These are phyloP conservation scores for Harpagifer antarcticus DNA, from an alignment of 2,797 vertebrate species.

Conservation along the genomic window DNA sequence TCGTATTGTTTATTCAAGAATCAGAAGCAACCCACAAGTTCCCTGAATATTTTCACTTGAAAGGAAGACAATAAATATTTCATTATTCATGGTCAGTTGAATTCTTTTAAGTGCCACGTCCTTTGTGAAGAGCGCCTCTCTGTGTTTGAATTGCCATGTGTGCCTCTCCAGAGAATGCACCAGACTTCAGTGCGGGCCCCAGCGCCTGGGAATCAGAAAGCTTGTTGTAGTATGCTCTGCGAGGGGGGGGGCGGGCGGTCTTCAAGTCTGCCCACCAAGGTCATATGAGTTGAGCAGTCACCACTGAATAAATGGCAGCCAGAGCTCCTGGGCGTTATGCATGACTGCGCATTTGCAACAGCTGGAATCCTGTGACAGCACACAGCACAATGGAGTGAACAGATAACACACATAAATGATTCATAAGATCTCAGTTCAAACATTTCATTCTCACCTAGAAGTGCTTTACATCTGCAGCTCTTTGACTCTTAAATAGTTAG, in stretches of 20 bases:
- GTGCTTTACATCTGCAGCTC: slow-evolving; percentile 2
- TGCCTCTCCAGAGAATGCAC: slow-evolving; percentile 45
- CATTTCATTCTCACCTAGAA: slow-evolving; percentile 22
- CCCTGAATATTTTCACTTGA: slow-evolving; percentile 66
- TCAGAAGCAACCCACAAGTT: slow-evolving; percentile 46
- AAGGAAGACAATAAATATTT: slow-evolving; percentile 75
- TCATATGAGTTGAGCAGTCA: slow-evolving; percentile 30
- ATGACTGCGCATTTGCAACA: slow-evolving; percentile 53
- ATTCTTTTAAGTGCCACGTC: slow-evolving; percentile 57
- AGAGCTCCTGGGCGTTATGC: slow-evolving; percentile 44
- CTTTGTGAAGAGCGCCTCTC: slow-evolving; percentile 47
- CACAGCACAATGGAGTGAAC: slow-evolving; percentile 31
- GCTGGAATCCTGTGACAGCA: slow-evolving; percentile 45
- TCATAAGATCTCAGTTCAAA: neutral
- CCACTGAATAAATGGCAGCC: slow-evolving; percentile 49
- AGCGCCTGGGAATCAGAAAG: slow-evolving; percentile 58
- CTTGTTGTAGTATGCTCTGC: slow-evolving; percentile 63
- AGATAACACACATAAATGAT: slow-evolving; percentile 50
- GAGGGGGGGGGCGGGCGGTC: slow-evolving; percentile 48
- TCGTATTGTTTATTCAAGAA: slow-evolving; percentile 15
- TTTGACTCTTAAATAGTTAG: neutral
- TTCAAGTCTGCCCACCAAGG: slow-evolving; percentile 49
- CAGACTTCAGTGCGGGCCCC: slow-evolving; percentile 37
- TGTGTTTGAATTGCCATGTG: slow-evolving; percentile 58
- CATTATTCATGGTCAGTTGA: slow-evolving; percentile 71